Conservation (phyloP, 2,888 invertebrate species). For the Penaeus monodon region DNA sequence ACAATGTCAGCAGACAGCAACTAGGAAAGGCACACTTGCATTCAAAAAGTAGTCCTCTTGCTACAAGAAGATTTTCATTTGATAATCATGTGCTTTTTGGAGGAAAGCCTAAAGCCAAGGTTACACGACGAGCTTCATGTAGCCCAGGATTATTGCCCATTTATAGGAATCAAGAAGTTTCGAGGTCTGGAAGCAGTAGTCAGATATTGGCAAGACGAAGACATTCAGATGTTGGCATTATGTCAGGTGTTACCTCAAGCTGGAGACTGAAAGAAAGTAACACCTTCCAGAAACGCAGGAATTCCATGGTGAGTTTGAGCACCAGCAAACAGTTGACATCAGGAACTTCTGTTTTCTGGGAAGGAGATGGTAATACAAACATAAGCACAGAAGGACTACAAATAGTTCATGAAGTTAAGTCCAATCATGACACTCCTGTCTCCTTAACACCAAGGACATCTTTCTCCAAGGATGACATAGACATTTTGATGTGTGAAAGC, state of each 20-base stretch:
- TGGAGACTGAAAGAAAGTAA: too few relatives aligned
- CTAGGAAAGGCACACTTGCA: too few relatives aligned
- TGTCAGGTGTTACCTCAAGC: neutral
- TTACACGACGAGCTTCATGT: constrained; percentile 18
- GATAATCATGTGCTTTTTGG: neutral
- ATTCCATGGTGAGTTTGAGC: too few relatives aligned
- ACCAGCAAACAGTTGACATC: too few relatives aligned
- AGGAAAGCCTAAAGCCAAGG: neutral
- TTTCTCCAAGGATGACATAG: neutral
- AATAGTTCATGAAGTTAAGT: constrained; percentile 16
- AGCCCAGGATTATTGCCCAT: constrained; percentile 12
- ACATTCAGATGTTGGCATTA: constrained; percentile 26
- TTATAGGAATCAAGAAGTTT: neutral
- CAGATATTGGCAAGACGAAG: constrained; percentile 3
- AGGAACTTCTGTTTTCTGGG: too few relatives aligned
- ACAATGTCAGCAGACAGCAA: constrained; percentile 17
- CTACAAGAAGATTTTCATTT: constrained; percentile 1
- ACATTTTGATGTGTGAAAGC: neutral
- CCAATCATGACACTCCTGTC: neutral
- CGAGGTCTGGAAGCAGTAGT: neutral
- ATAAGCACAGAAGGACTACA: constrained; percentile 6
- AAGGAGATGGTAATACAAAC: neutral
- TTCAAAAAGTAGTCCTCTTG: too few relatives aligned
- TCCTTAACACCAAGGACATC: neutral
- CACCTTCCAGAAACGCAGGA: too few relatives aligned